Conservation (phyloP, 2,797 vertebrate species). For the Manis crassicaudata region DNA sequence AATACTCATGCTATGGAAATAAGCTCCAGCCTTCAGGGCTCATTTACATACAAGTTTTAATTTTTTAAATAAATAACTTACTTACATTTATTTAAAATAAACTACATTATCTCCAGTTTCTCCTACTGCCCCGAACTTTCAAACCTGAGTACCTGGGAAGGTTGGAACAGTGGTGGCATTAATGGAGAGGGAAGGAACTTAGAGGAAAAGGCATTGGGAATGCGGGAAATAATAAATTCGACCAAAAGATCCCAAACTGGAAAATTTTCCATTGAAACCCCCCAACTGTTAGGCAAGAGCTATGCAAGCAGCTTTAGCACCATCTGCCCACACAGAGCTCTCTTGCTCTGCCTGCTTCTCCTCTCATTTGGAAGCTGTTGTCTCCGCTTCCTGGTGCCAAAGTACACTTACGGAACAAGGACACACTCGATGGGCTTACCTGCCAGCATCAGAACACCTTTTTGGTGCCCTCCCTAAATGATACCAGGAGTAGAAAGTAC, state of each 20-base stretch:
- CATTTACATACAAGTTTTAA: neutral
- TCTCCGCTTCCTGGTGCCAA: conserved; percentile 14
- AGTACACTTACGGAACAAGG: neutral
- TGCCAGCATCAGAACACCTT: conserved; percentile 17
- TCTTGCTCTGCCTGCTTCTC: neutral
- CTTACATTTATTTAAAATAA: conserved; percentile 22
- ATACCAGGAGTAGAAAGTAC: neutral
- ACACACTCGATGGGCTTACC: neutral
- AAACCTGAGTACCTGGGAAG: neutral
- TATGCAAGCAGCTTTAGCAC: neutral
- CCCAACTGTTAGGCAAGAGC: neutral
- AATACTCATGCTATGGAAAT: neutral
- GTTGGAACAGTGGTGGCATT: neutral
- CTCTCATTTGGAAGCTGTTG: conserved; percentile 5
- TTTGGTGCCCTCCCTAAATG: neutral
- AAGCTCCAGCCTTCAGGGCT: neutral
- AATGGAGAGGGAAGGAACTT: neutral
- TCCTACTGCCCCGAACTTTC: neutral
- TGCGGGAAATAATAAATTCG: neutral
- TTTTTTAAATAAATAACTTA: neutral
- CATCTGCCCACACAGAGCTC: neutral
- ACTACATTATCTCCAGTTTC: neutral
- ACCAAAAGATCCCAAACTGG: neutral
- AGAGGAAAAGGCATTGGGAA: neutral
- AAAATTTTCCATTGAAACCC: neutral